phyloP scores from a whole-genome alignment of 2,888 invertebrate genomes.

The Machimus atricapillus region DNA sequence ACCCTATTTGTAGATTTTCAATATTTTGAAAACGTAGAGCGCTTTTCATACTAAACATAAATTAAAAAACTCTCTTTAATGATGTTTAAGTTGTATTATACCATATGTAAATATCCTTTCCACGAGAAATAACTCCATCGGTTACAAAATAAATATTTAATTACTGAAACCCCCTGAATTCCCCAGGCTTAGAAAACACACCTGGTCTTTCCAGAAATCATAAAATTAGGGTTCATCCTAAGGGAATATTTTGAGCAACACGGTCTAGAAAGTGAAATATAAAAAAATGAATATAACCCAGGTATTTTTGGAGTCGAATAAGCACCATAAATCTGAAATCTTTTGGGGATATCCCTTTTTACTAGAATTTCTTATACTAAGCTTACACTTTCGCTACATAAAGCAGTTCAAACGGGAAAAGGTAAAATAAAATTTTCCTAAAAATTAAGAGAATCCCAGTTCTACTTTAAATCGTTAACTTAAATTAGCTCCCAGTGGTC shows the following conservation, averaged over 20 bases:
- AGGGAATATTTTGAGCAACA: neutral
- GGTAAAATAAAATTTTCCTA: neutral
- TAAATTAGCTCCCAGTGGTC: neutral
- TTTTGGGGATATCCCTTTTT: neutral
- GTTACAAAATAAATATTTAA: neutral
- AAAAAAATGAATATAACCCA: neutral
- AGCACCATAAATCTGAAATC: neutral
- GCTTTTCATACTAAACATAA: no score
- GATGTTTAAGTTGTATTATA: no score
- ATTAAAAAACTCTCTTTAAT: no score
- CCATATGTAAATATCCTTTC: no score
- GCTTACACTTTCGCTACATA: neutral
- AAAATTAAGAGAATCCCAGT: no score
- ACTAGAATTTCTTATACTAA: neutral
- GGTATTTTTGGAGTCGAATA: neutral
- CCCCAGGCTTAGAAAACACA: neutral
- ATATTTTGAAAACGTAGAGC: no score
- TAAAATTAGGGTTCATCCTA: neutral
- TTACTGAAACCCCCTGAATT: neutral
- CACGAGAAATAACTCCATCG: neutral
- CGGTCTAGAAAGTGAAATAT: neutral
- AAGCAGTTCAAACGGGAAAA: neutral
- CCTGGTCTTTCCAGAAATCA: neutral
- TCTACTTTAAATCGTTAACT: neutral
- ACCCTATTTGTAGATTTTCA: no score